These are phyloP conservation scores for Drosophila pseudotakahashii DNA, from an alignment of 2,888 invertebrate species.

Conservation along the genomic window DNA sequence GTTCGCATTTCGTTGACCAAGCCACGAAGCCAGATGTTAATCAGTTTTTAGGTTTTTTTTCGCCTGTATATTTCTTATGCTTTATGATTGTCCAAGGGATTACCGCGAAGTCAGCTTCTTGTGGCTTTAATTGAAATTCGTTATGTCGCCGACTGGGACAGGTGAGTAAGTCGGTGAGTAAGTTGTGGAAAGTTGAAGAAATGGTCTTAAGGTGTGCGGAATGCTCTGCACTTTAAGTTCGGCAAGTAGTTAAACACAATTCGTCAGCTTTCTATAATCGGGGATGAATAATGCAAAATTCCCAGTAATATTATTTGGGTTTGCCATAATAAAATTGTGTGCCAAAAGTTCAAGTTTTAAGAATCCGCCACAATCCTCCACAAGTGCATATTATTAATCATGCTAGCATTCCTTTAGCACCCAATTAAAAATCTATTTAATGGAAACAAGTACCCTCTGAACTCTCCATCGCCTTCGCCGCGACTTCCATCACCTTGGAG, in stretches of 20 bases:
- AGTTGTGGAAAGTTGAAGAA: constrained; percentile 51
- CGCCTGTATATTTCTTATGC: constrained; percentile 34
- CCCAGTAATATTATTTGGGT: background rate
- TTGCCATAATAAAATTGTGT: background rate
- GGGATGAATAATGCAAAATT: constrained; percentile 2
- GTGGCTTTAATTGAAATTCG: constrained; percentile 65
- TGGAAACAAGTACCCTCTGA: constrained; percentile 22
- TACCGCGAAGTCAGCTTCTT: constrained; percentile 38
- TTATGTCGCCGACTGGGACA: constrained; percentile 28
- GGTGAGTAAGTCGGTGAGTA: constrained; percentile 30
- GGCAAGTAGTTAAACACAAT: background rate
- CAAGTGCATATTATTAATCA: constrained; percentile 3
- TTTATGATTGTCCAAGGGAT: constrained; percentile 67
- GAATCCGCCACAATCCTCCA: background rate
- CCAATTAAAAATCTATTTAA: constrained; percentile 76
- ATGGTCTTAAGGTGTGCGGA: constrained; percentile 40
- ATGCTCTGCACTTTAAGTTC: constrained; percentile 3
- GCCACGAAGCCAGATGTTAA: constrained; percentile 53
- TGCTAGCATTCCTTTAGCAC: constrained; percentile 58
- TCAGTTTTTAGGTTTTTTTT: constrained; percentile 54
- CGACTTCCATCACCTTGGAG: constrained; percentile 34
- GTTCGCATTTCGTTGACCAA: constrained; percentile 58
- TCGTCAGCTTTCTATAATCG: constrained; percentile 11
- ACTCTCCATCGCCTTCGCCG: constrained; percentile 2
- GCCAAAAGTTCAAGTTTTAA: background rate